A percentile compares a stretch with the other conserved stretches of the same genome.
These are phyloP conservation scores for Glyphotaelius pellucidus DNA, from an alignment of 2,888 invertebrate species.

Conservation along the genomic window DNA sequence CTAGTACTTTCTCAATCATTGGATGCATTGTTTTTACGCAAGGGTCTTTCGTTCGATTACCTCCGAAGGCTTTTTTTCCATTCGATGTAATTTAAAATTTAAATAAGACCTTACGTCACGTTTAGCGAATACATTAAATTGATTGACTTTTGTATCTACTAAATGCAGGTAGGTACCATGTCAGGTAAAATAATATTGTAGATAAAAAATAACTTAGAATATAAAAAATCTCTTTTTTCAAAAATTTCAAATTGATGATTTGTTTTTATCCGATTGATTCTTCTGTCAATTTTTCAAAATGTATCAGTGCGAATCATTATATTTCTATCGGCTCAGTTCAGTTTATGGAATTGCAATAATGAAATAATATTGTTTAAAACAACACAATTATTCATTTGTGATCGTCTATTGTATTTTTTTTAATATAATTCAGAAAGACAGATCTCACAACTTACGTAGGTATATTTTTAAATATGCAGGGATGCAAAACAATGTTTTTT, in stretches of 20 bases:
- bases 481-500: background rate
- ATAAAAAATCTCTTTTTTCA: background rate
- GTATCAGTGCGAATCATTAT: background rate
- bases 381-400: background rate
- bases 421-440: background rate
- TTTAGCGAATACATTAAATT: background rate
- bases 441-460: background rate
- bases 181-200: background rate
- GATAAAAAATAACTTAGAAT: too few species aligned
- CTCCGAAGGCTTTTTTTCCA: background rate
- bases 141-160: background rate
- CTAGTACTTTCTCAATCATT: background rate
- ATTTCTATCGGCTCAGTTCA: background rate
- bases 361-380: background rate
- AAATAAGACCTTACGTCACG: background rate
- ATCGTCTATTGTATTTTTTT: background rate
- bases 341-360: background rate
- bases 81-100: background rate
- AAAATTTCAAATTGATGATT: background rate
- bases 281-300: background rate
- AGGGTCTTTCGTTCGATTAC: constrained; percentile 32
- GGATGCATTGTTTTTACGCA: constrained; percentile 23
- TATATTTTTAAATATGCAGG: background rate
- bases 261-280: background rate
- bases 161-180: background rate